Base-by-base conservation (phyloP, 2,888 invertebrate species). In the Ramazzottius varieornatus region DNA sequence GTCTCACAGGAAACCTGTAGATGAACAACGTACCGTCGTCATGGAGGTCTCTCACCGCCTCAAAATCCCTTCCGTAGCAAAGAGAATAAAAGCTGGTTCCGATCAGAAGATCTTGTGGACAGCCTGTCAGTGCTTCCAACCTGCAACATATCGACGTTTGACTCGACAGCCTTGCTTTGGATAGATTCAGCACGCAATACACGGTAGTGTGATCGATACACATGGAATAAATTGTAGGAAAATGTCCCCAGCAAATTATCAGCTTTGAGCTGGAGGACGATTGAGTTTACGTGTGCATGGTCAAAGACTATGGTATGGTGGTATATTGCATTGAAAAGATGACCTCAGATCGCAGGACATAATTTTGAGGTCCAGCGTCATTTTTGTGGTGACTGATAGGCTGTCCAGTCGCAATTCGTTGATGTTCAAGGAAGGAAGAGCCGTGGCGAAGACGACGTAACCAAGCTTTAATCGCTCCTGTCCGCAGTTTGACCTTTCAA, bases 391-490 rank as follows among this genome's bases (percentile, higher is more conserved):
- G 24, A 54, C 8, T 8, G 16, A n/a, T 16, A 24, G 24, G 66
- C 87, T 84, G 77, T 93, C 93, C 71, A 94, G 81, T 71, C 92
- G 83, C 72, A 93, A 90, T 80, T 94, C 94, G 75, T 94, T 92
- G 69, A 94, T 90, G 69, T 91, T 92, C 16, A 94, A 93, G 16
- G 94, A 93, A 63, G 94, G 94, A 70, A 94, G 80, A 13, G 93
- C 94, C 71, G 94, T 92, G 70, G 93, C 94, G 54, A 8, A 54
- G 16, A 54, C 24, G 4, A 29, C 29, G 54, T n/a, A 54, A 24
- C 54, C 54, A 24, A 16, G 29, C 20, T 40, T 40, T n/a, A n/a
- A n/a, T n/a, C n/a, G n/a, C n/a, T n/a, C n/a, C n/a, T n/a, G n/a
- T n/a, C n/a, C n/a, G n/a, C n/a, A n/a, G n/a, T n/a, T n/a, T n/a